Conservation (phyloP, 2,113 vertebrate genomes). For the Chinchilla lanigera region DNA sequence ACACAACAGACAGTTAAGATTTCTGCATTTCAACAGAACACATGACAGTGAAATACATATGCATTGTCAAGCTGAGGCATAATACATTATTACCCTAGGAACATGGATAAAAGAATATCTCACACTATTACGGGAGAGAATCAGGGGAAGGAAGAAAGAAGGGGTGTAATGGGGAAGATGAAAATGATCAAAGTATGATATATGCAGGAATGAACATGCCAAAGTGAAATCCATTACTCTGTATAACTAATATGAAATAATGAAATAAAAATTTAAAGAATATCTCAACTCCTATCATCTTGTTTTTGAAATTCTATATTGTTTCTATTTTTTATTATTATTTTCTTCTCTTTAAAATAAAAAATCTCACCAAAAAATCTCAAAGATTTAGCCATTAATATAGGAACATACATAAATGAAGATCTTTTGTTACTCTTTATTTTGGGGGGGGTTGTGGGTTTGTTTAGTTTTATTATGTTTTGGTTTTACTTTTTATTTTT, state of each 20-base stretch:
- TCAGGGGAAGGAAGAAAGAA: not conserved
- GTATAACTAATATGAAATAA: not conserved
- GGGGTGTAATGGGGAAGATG: not conserved
- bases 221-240: not conserved
- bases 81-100: not conserved
- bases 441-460: not conserved
- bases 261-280: not conserved
- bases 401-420: not conserved
- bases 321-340: no score
- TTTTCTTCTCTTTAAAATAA: no score
- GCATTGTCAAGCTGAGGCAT: not conserved
- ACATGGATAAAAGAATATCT: not conserved
- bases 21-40: constrained; percentile 22
- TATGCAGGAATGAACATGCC: not conserved
- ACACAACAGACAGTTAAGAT: not conserved
- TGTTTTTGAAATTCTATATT: no score
- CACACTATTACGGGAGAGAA: not conserved
- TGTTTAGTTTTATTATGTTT: not conserved
- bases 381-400: not conserved
- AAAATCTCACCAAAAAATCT: not conserved
- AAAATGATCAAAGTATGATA: not conserved
- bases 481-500: no score
- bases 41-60: not conserved
- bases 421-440: not conserved
- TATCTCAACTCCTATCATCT: not conserved